Conservation (phyloP, 2,113 vertebrate species). For the Etia nguti region DNA sequence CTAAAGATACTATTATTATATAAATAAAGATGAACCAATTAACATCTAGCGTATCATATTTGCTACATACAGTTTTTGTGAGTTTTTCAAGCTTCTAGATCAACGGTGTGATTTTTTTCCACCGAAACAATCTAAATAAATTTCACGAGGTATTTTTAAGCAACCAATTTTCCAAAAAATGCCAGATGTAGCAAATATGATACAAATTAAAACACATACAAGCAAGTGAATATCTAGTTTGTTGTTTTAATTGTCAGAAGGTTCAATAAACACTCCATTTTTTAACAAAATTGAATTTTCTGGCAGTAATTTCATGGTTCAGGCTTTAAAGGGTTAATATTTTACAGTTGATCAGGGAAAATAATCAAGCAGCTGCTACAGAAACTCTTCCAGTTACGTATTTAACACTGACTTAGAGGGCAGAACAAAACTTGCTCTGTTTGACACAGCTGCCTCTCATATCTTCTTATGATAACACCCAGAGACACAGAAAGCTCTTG, state of each 20-base stretch:
- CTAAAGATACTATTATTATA: not conserved
- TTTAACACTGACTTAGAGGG: not conserved
- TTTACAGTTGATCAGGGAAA: not conserved
- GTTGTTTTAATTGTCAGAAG: not conserved
- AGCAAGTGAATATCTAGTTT: not conserved
- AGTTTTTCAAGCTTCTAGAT: not conserved
- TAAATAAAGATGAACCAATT: not conserved
- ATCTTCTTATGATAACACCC: constrained; percentile 52
- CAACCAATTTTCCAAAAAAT: not conserved
- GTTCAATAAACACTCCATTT: not conserved
- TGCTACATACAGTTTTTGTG: not conserved
- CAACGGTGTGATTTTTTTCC: not conserved
- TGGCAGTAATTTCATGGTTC: not conserved
- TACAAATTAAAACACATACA: not conserved
- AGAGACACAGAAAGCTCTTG: constrained; percentile 34
- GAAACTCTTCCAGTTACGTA: not conserved
- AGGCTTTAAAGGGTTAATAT: not conserved
- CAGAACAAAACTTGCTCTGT: constrained; percentile 42
- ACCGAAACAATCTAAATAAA: not conserved
- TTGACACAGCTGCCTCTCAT: constrained; percentile 29
- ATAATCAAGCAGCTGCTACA: not conserved
- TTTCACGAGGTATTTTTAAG: not conserved
- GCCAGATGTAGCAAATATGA: not conserved
- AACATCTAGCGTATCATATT: not conserved
- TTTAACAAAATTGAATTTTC: not conserved